Base-by-base conservation (phyloP, 2,888 invertebrate species). In the Drosophila seclusa region DNA sequence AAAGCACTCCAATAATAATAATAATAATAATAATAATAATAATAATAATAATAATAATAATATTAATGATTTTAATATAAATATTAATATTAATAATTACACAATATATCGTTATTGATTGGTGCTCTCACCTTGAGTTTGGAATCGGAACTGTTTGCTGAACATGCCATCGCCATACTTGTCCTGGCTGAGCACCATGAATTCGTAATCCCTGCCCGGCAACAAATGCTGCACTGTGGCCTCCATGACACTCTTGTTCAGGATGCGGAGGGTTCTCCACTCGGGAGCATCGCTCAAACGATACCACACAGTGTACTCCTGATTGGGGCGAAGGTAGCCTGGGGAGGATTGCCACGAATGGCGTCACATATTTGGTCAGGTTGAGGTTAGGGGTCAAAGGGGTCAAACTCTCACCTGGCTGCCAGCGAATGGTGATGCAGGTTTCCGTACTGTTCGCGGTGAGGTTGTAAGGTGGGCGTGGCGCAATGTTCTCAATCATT, bases 181-280 rank as follows among this genome's bases (percentile, higher is more conserved):
- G 93, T 98, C 98, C 92, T 97, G 96, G 82, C 98, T 96, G 57
- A 98, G 94, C 55, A 99, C 97, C 95, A 98, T 97, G 91, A 99
- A 96, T 93, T 98, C 98, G 93, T 98, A 98, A 90, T 96, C 95
- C 29, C 96, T 95, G 73, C 94, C 96, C 27, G 98, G 95, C 72
- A 94, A 94, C 80, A 99, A 94, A 80, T 96, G 96, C 78, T 95
- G 95, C 71, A 98, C 94, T 11, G 97, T 97, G 54, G 97, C 96
- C 90, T 96, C 96, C 66, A 97, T 96, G 55, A 95, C 94, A 82
- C 95, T 95, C 63, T 95, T 94, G 13, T 96, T 95, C 62, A 96
- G 94, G 40, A 98, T 95, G 87, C 95, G 95, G 94, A 97, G 95
- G 11, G 97, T 97, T 83, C 96, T 95, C 98, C 98, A 98, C 93